Conservation (phyloP, 1,140 invertebrate genomes). For the Cotesia typhae region DNA sequence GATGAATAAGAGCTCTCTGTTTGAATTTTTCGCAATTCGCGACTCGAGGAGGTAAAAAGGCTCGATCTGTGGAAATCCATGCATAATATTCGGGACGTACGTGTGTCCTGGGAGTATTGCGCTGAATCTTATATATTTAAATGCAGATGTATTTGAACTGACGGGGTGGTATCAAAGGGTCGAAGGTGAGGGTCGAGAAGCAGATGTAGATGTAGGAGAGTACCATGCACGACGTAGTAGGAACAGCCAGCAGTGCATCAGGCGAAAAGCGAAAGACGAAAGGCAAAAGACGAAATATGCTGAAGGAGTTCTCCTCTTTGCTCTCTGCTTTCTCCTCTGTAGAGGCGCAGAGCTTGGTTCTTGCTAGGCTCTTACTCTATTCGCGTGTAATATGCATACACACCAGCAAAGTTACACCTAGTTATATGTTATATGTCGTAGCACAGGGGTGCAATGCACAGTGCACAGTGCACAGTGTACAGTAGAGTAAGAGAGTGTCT, state of each 20-base stretch:
- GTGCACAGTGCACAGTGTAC: conserved; percentile 54
- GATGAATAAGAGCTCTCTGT: too few relatives aligned
- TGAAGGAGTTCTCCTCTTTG: background rate
- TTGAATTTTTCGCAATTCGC: too few relatives aligned
- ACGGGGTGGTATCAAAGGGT: conserved; percentile 53
- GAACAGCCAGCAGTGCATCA: background rate
- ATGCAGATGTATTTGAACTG: conserved; percentile 30
- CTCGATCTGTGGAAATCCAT: too few relatives aligned
- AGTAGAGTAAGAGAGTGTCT: conserved; percentile 62
- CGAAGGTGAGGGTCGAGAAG: conserved; percentile 47
- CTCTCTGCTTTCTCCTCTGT: too few relatives aligned
- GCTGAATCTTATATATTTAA: too few relatives aligned
- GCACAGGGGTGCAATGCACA: too few relatives aligned
- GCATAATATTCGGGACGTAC: too few relatives aligned
- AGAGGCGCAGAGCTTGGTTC: too few relatives aligned
- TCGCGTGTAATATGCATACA: background rate
- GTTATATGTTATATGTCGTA: too few relatives aligned
- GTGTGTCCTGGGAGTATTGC: too few relatives aligned
- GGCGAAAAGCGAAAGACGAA: background rate
- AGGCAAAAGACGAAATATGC: conserved; percentile 13
- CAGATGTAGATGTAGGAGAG: conserved; percentile 4
- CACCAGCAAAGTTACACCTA: too few relatives aligned
- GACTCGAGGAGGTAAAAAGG: too few relatives aligned
- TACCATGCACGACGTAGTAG: conserved; percentile 36
- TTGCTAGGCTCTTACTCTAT: background rate